Conservation (phyloP, 2,888 invertebrate genomes). For the Habroteleia sp. region DNA sequence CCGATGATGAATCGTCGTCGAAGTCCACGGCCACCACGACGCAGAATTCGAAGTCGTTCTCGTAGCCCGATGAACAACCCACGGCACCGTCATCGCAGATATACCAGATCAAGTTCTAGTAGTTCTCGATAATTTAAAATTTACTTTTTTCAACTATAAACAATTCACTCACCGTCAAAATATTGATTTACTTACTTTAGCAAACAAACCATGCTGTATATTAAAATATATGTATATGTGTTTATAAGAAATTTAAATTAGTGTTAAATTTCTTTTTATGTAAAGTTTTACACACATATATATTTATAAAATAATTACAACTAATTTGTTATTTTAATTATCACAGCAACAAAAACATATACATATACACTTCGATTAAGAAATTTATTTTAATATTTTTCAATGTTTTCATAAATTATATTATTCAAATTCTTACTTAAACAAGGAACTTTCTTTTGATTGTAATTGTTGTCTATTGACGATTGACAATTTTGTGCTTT, state of each 20-base stretch:
- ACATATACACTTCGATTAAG: slow-evolving; percentile 8
- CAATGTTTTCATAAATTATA: too few species aligned
- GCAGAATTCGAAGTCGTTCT: slow-evolving; percentile 83
- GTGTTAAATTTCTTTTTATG: slow-evolving; percentile 8
- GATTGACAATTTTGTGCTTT: slow-evolving; percentile 45
- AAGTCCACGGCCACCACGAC: slow-evolving; percentile 83
- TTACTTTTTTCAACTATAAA: slow-evolving; percentile 24
- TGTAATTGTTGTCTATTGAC: slow-evolving; percentile 1
- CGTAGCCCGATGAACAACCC: slow-evolving; percentile 82
- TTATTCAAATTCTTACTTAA: neutral
- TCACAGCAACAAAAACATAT: slow-evolving; percentile 4
- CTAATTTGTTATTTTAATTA: neutral
- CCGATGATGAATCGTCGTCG: slow-evolving; percentile 82
- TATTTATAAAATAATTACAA: neutral
- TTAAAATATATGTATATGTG: slow-evolving; percentile 33
- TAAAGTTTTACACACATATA: neutral
- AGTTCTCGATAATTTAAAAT: slow-evolving; percentile 84
- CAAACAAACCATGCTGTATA: slow-evolving; percentile 6
- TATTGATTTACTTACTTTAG: slow-evolving; percentile 17
- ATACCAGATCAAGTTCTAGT: slow-evolving; percentile 88
- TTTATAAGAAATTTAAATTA: slow-evolving; percentile 10
- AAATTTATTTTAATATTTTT: slow-evolving; percentile 3
- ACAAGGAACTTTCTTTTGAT: slow-evolving; percentile 3
- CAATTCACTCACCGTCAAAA: slow-evolving; percentile 1
- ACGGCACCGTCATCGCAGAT: slow-evolving; percentile 85